Percentiles rank a stretch among this genome's conserved stretches.
Evolutionary conservation across 2,888 invertebrate genomes (phyloP).

Genomic region (Lochmaea capreae): DNA sequence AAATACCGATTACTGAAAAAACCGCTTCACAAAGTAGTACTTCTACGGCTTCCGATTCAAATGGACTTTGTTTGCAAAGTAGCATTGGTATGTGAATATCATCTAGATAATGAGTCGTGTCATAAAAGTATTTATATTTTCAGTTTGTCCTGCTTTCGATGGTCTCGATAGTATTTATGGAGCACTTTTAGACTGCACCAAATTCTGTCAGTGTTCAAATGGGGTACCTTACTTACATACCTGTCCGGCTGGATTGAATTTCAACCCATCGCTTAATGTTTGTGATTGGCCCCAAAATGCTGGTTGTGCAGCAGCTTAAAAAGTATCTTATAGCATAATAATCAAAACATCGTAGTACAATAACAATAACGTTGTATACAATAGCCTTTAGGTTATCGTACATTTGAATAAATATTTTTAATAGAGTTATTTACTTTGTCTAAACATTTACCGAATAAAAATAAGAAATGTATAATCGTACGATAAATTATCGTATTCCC

Average conservation of each 20-base stretch:
- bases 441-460: too few species aligned
- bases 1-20: not conserved
- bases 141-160: conserved; percentile 44
- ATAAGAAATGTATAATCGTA: too few species aligned
- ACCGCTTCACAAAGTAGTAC: not conserved
- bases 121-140: conserved; percentile 6
- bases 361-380: too few species aligned
- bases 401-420: too few species aligned
- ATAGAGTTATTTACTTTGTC: too few species aligned
- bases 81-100: conserved; percentile 15
- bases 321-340: too few species aligned
- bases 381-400: too few species aligned
- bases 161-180: conserved; percentile 34
- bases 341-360: too few species aligned
- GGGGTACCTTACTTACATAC: conserved; percentile 39
- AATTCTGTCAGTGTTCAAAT: conserved; percentile 46
- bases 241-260: conserved; percentile 47
- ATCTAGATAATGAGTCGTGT: not conserved
- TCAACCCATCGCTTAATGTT: conserved; percentile 40
- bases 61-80: conserved; percentile 14
- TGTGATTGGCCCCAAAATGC: conserved; percentile 48
- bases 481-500: too few species aligned
- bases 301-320: conserved; percentile 36
- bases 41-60: not conserved
- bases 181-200: conserved; percentile 42